A percentile compares a stretch with the other conserved stretches of the same genome.
phyloP scores from a whole-genome alignment of 53 echinoderm and acorn worm species.

The Zoroaster sp. region DNA sequence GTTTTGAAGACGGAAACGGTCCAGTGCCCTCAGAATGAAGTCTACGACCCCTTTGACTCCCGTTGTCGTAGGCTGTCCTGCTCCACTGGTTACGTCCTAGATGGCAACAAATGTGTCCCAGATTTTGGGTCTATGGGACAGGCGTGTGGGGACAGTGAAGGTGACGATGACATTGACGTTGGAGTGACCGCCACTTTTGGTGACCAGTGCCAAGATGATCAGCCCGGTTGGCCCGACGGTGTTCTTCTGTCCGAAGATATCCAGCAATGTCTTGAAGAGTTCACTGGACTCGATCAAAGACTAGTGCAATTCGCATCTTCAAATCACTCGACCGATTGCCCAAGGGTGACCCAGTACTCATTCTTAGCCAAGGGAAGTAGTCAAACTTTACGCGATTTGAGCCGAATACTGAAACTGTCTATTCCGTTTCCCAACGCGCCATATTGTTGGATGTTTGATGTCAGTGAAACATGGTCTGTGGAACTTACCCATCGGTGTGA shows the following conservation, averaged over 20 bases:
- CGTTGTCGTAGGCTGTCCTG: slow-evolving; percentile 37
- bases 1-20: slow-evolving; percentile 1
- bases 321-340: not conserved
- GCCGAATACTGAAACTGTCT: not conserved
- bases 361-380: slow-evolving; percentile 1
- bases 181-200: not conserved
- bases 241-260: not conserved
- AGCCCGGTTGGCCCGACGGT: not conserved
- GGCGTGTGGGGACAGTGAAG: not conserved
- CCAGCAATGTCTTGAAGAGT: not conserved
- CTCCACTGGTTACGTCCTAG: slow-evolving; percentile 29
- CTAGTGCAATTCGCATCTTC: not conserved
- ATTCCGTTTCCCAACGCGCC: not conserved
- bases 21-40: slow-evolving; percentile 28
- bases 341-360: not conserved
- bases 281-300: not conserved
- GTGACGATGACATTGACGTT: not conserved
- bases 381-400: not conserved
- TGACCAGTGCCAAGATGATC: not conserved
- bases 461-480: not conserved
- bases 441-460: not conserved
- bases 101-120: slow-evolving; percentile 6
- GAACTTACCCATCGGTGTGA: not conserved
- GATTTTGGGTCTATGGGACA: not conserved
- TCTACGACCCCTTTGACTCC: slow-evolving; percentile 52